These are phyloP conservation scores for Aplodontia rufa DNA, from an alignment of 2,113 vertebrate species.

Conservation along the genomic window DNA sequence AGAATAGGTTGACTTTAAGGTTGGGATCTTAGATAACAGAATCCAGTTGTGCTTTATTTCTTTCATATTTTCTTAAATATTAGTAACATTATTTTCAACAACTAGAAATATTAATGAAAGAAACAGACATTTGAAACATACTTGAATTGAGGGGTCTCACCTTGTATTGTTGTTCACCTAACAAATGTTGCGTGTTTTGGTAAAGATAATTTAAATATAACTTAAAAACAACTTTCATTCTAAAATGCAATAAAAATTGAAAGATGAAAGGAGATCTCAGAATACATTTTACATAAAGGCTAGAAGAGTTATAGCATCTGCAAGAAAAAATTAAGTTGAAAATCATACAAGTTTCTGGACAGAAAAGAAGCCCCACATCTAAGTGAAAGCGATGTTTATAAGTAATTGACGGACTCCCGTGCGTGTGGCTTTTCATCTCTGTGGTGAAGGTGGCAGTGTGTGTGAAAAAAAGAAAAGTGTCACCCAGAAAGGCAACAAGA, in stretches of 20 bases:
- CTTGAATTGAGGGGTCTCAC: neutral
- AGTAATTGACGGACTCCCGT: neutral
- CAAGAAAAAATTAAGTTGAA: neutral
- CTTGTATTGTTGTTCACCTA: neutral
- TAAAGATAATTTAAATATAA: slow-evolving; percentile 18
- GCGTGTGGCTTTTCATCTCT: neutral
- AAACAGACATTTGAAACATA: neutral
- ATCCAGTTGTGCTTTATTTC: neutral
- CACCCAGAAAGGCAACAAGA: neutral
- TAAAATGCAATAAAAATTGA: neutral
- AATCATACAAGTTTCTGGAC: neutral
- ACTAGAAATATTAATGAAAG: neutral
- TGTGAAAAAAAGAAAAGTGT: neutral
- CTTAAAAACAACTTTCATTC: neutral
- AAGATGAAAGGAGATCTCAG: neutral
- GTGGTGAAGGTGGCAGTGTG: neutral
- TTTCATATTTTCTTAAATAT: neutral
- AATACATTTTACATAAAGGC: neutral
- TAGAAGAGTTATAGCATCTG: neutral
- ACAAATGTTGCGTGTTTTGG: neutral
- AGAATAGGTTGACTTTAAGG: neutral
- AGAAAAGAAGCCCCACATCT: neutral
- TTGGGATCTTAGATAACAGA: neutral
- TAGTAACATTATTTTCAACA: neutral
- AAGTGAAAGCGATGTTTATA: neutral